Evolutionary conservation across 2,113 vertebrate species (phyloP).

Genomic region (rat (Rattus norvegicus)): GRCr8 NC_086026.1:40613001-40613500

Average conservation of each 20-base stretch:
- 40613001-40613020: neutral
- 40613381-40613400: neutral
- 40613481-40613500: slow-evolving; percentile 1
- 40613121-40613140: neutral
- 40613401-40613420: neutral
- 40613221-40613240: neutral
- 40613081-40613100: neutral
- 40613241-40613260: neutral
- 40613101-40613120: neutral
- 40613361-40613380: neutral
- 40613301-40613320: neutral
- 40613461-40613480: neutral
- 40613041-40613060: neutral
- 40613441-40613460: neutral
- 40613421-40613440: neutral
- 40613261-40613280: neutral
- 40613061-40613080: neutral
- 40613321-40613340: neutral
- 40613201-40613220: neutral
- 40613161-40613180: neutral
- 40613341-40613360: neutral
- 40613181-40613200: neutral
- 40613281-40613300: neutral
- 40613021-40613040: neutral
- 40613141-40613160: neutral